phyloP scores from a whole-genome alignment of 2,113 vertebrate genomes.

The Sigmodon hispidus region DNA sequence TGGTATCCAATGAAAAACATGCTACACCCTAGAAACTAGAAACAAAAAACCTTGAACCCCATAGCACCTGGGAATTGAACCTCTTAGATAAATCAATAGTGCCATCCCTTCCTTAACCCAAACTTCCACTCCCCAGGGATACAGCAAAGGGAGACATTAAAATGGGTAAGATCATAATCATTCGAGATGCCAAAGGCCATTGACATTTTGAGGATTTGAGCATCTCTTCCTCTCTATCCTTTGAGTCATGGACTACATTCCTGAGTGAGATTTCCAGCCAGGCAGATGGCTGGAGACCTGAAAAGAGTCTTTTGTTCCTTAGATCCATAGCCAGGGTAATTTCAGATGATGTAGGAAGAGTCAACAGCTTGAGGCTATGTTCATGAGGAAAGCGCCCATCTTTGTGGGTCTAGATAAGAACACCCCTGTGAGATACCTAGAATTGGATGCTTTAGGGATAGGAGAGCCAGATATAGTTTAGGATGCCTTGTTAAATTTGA shows the following conservation, averaged over 20 bases:
- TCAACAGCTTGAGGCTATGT: background rate
- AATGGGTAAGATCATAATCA: constrained; percentile 1
- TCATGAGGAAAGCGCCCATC: background rate
- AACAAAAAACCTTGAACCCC: background rate
- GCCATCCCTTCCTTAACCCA: constrained; percentile 37
- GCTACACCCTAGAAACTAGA: constrained; percentile 46
- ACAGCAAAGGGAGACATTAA: background rate
- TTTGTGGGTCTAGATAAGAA: background rate
- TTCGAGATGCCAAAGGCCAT: background rate
- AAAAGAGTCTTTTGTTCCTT: background rate
- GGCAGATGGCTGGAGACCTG: background rate
- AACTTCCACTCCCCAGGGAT: background rate
- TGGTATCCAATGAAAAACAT: background rate
- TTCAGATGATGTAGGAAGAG: background rate
- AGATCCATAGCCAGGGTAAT: background rate
- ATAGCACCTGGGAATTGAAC: constrained; percentile 13
- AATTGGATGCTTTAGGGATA: background rate
- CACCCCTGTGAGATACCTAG: background rate
- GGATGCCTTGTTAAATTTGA: background rate
- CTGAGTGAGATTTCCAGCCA: constrained; percentile 6
- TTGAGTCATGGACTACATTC: constrained; percentile 13
- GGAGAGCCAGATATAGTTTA: background rate
- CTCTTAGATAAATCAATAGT: background rate
- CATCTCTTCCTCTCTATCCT: background rate
- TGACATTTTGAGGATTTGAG: constrained; percentile 2